phyloP scores from a whole-genome alignment of 1,140 invertebrate species.

The Goniozus legneri region DNA sequence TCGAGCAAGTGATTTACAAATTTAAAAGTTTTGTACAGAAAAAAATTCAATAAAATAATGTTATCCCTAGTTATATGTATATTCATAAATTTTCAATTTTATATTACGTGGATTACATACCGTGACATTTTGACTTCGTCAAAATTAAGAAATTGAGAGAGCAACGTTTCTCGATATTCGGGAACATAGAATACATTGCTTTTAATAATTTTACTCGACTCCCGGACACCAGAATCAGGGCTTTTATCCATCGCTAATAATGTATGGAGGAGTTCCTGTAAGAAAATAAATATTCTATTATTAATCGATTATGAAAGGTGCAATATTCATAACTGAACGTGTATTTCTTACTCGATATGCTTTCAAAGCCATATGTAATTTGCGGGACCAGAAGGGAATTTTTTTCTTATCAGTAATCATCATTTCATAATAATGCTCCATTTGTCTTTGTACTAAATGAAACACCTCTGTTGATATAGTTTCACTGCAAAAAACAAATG shows the following conservation, averaged over 20 bases:
- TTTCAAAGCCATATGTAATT: slow-evolving; percentile 76
- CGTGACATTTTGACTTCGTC: slow-evolving; percentile 84
- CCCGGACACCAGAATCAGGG: slow-evolving; percentile 63
- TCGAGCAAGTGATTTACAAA: no score
- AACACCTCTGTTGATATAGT: slow-evolving; percentile 86
- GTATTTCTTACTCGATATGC: slow-evolving; percentile 61
- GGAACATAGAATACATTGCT: slow-evolving; percentile 91
- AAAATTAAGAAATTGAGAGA: slow-evolving; percentile 75
- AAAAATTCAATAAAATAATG: no score
- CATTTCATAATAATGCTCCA: slow-evolving; percentile 87
- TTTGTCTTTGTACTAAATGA: slow-evolving; percentile 88
- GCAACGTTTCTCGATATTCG: slow-evolving; percentile 89
- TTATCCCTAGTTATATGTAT: no score
- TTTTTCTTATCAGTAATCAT: slow-evolving; percentile 85
- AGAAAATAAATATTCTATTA: slow-evolving; percentile 19
- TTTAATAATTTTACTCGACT: slow-evolving; percentile 81
- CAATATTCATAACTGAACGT: neutral
- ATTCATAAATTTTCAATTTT: no score
- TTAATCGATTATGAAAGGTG: slow-evolving; percentile 5
- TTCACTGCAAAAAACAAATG: slow-evolving; percentile 61
- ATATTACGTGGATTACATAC: no score
- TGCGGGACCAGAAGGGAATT: slow-evolving; percentile 73
- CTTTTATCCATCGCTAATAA: slow-evolving; percentile 77
- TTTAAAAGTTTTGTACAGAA: no score
- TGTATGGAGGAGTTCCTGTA: slow-evolving; percentile 69